Evolutionary conservation across 1,140 invertebrate genomes (phyloP).

Genomic region (Dinoponera quadriceps): DNA sequence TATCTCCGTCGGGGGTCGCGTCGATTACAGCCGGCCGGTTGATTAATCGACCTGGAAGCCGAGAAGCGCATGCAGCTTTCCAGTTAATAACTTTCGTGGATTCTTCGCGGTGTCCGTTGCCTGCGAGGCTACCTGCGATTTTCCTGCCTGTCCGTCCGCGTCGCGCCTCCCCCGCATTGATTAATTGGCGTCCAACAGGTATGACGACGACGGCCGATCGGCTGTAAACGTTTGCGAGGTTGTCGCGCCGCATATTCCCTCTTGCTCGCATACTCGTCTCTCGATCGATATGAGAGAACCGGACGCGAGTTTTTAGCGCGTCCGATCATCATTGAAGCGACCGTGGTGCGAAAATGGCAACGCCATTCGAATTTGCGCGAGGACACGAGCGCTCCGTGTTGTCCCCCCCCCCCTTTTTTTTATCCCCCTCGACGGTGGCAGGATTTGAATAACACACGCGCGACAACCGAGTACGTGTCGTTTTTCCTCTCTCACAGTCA

Average conservation of each 20-base stretch:
- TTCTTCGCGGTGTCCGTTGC: not conserved
- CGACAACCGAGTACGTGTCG: too few species aligned
- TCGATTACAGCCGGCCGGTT: constrained; percentile 58
- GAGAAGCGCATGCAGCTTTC: constrained; percentile 29
- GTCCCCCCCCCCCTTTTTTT: too few species aligned
- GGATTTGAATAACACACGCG: too few species aligned
- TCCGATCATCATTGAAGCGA: not conserved
- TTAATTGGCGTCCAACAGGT: constrained; percentile 73
- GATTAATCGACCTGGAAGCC: constrained; percentile 62
- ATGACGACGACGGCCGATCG: constrained; percentile 35
- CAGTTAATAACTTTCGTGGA: constrained; percentile 46
- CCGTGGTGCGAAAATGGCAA: not conserved
- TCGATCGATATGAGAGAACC: constrained; percentile 4
- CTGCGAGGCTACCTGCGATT: constrained; percentile 41
- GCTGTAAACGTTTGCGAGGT: constrained; percentile 46
- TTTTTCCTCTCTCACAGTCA: too few species aligned
- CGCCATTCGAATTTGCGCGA: not conserved
- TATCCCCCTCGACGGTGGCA: not conserved
- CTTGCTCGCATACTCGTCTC: not conserved
- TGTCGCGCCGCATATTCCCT: not conserved
- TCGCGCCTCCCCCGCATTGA: constrained; percentile 39
- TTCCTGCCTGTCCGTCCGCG: not conserved
- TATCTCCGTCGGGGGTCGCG: constrained; percentile 43
- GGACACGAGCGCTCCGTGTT: not conserved
- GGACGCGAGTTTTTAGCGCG: not conserved